A percentile compares a stretch with the other conserved stretches of the same genome.
Conservation (phyloP, 2,113 vertebrate genomes). For the Isichthys henryi region DNA sequence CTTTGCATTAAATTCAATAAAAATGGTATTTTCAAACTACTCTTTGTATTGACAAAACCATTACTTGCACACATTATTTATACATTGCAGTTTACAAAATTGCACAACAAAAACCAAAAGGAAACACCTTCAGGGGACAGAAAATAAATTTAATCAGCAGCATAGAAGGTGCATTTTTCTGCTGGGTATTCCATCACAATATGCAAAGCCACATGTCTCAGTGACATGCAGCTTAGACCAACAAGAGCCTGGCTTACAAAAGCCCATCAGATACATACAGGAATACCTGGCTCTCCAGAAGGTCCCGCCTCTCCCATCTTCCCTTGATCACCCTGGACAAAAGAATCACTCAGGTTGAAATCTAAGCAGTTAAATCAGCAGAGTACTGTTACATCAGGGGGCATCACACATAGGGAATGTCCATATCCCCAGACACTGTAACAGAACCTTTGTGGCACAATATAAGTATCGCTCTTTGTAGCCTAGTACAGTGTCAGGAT, state of each 20-base stretch:
- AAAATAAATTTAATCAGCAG: background rate
- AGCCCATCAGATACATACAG: slow-evolving; percentile 73
- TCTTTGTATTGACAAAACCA: background rate
- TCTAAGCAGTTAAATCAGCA: background rate
- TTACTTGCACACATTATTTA: background rate
- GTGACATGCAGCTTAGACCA: background rate
- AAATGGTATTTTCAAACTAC: background rate
- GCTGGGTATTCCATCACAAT: background rate
- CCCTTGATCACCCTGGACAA: slow-evolving; percentile 70
- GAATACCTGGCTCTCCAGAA: slow-evolving; percentile 92
- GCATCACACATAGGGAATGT: background rate
- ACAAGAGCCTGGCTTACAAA: slow-evolving; percentile 20
- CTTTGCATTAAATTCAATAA: background rate
- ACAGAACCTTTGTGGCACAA: background rate
- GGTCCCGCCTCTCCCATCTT: slow-evolving; percentile 79
- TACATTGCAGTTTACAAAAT: background rate
- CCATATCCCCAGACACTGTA: background rate
- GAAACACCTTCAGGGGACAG: background rate
- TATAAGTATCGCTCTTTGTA: background rate
- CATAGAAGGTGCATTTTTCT: background rate
- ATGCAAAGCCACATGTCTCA: background rate
- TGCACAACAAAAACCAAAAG: background rate
- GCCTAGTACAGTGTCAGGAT: background rate
- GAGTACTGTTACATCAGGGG: background rate
- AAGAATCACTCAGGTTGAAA: slow-evolving; percentile 16